Evolutionary conservation across 2,888 invertebrate genomes (phyloP).

Genomic region (Pollenia labialis): DNA sequence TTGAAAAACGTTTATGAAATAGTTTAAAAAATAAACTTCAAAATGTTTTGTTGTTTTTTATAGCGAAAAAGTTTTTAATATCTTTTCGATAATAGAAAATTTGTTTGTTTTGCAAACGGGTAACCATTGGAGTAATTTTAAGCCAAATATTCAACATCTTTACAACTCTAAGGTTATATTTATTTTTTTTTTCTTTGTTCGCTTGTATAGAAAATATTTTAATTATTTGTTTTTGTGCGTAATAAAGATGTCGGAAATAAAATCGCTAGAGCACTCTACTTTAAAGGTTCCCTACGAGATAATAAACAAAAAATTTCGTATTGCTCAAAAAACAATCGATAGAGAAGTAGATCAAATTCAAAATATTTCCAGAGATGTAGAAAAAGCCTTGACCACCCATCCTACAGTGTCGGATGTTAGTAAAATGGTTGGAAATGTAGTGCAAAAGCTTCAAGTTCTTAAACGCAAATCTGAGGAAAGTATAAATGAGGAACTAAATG

Average conservation of each 20-base stretch:
- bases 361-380: constrained; percentile 88
- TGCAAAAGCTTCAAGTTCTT: constrained; percentile 93
- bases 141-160: constrained; percentile 1
- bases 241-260: constrained; percentile 93
- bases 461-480: constrained; percentile 98
- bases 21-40: no score
- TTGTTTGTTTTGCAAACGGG: background rate
- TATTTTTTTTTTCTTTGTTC: constrained; percentile 27
- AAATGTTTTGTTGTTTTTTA: no score
- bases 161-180: background rate
- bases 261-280: constrained; percentile 97
- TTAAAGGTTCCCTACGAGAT: constrained; percentile 99
- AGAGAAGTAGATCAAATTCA: constrained; percentile 96
- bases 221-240: constrained; percentile 1
- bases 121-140: background rate
- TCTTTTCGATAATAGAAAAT: no score
- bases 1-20: no score
- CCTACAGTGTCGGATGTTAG: constrained; percentile 88
- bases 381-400: constrained; percentile 84
- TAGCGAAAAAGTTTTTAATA: no score
- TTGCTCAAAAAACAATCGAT: constrained; percentile 97
- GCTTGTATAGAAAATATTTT: background rate
- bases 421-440: constrained; percentile 93
- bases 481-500: constrained; percentile 95
- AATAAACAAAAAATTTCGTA: constrained; percentile 97